These are phyloP conservation scores for Poeciliopsis infans DNA, from an alignment of 2,797 vertebrate species.

Conservation along the genomic window DNA sequence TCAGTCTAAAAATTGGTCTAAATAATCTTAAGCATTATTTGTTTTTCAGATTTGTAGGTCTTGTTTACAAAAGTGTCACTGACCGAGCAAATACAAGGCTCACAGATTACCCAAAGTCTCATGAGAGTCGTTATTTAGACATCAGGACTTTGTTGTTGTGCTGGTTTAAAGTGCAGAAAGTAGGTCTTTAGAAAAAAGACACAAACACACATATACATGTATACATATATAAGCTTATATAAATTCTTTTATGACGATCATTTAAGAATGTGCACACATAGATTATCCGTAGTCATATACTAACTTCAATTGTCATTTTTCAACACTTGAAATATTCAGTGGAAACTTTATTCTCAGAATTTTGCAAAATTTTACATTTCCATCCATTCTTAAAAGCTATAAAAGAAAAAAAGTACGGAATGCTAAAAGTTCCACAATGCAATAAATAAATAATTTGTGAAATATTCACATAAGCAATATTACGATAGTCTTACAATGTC, in stretches of 20 bases:
- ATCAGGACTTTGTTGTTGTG: not conserved
- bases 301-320: too few relatives aligned
- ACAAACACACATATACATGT: too few relatives aligned
- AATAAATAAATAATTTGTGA: not conserved
- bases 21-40: constrained; percentile 57
- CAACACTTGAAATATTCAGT: not conserved
- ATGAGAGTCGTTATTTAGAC: not conserved
- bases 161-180: not conserved
- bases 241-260: too few relatives aligned
- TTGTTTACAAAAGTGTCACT: constrained; percentile 18
- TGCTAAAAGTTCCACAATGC: not conserved
- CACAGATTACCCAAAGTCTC: not conserved
- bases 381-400: too few relatives aligned
- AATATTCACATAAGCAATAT: not conserved
- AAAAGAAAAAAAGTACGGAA: not conserved
- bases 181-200: not conserved
- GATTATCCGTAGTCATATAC: too few relatives aligned
- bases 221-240: too few relatives aligned
- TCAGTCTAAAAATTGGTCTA: constrained; percentile 66
- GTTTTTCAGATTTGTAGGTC: constrained; percentile 47
- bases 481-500: not conserved
- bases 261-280: too few relatives aligned
- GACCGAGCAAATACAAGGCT: constrained; percentile 19
- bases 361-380: not conserved
- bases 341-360: not conserved